Base-by-base conservation (phyloP, 2,797 vertebrate species). In the Paedocypris micromegethes region DNA sequence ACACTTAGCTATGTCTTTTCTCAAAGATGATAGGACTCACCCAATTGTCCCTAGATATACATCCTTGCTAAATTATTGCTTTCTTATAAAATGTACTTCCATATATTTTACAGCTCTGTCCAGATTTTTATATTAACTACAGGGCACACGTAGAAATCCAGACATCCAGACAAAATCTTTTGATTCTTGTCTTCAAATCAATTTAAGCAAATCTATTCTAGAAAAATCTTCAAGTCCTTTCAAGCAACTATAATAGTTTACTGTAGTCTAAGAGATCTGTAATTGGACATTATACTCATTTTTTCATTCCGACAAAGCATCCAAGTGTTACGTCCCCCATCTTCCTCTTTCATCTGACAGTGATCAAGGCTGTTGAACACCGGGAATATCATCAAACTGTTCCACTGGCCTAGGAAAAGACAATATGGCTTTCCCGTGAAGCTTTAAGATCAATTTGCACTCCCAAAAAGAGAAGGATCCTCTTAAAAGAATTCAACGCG, bases 271-370 rank as follows among this genome's bases (percentile, higher is more conserved):
- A 23, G 63, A 64, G 37, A 55, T 58, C 42, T 42, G 40, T 77
- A 64, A 68, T 61, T 23, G 56, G 65, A 73, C 63, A 74, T 52
- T 2, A 8, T 60, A 58, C 40, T 38, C 47, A 55, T 49, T 55
- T 64, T 64, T 66, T 43, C 65, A 66, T 68, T 76, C 72, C 64
- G 61, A 44, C 58, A 58, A 59, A 69, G 57, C 44, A 46, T 66
- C 66, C 62, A 66, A 69, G 51, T 66, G 59, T 68, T 71, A 71
- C 70, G 59, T 77, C 67, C 71, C 56, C 56, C 64, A 70, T 71
- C 50, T n/a, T 73, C 61, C 68, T 40, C 54, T 44, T 57, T 72
- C 70, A 71, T 74, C 72, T 71, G 75, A 74, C 67, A 74, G 64
- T 61, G 58, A 72, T 72, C 43, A 63, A 65, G 70, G 56, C 55